Evolutionary conservation across 2,797 vertebrate genomes (phyloP).

Genomic region (Tapirus indicus): DNA sequence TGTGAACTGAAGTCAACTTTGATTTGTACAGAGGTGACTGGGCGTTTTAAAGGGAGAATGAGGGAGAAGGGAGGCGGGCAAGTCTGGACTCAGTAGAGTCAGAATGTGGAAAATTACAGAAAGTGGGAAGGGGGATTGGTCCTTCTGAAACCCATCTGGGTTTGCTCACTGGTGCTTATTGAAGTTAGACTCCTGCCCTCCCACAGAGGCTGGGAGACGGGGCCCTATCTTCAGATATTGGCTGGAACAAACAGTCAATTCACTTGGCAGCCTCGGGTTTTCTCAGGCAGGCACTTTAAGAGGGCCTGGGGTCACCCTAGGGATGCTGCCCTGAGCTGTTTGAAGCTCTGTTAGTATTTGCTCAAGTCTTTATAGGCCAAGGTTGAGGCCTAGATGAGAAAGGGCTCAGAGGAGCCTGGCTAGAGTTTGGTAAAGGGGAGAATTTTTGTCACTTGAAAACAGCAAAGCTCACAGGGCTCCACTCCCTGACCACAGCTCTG

Average conservation of each 20-base stretch:
- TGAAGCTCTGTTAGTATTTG: accelerated
- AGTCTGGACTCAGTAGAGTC: background rate
- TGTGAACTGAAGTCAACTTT: accelerated
- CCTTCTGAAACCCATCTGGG: background rate
- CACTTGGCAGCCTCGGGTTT: background rate
- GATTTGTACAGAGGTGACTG: background rate
- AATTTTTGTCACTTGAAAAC: accelerated
- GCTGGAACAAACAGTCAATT: background rate
- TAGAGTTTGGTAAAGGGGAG: background rate
- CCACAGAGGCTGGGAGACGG: accelerated
- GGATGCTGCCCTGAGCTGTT: background rate
- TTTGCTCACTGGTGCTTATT: background rate
- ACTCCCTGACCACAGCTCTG: accelerated
- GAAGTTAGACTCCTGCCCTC: background rate
- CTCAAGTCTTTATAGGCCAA: background rate
- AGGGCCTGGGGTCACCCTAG: no score
- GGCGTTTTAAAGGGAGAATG: background rate
- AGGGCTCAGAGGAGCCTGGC: background rate
- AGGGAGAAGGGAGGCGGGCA: accelerated
- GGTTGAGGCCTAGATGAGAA: background rate
- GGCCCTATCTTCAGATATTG: accelerated
- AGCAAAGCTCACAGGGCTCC: accelerated
- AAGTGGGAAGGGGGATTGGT: background rate
- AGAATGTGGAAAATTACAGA: background rate
- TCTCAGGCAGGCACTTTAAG: background rate